Conservation (phyloP, 2,797 vertebrate species). For the Holocentrus rufus region DNA sequence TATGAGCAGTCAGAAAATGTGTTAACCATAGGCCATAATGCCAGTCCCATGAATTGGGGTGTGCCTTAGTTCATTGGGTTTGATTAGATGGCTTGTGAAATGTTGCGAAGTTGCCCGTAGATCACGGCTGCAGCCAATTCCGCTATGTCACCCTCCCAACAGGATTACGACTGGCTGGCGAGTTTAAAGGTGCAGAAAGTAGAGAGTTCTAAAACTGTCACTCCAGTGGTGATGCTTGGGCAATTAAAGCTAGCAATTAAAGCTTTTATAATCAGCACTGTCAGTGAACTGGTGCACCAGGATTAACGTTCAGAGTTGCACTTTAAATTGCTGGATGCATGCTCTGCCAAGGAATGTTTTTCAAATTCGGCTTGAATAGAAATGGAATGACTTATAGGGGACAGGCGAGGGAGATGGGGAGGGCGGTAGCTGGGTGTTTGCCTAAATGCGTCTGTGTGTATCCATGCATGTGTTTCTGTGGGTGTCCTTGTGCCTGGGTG, state of each 20-base stretch:
- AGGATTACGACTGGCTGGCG: slow-evolving; percentile 69
- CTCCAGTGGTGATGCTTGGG: slow-evolving; percentile 61
- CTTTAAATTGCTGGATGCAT: slow-evolving; percentile 62
- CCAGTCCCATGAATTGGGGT: slow-evolving; percentile 30
- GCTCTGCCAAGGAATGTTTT: slow-evolving; percentile 64
- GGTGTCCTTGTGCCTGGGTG: slow-evolving; percentile 35
- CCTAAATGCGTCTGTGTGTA: slow-evolving; percentile 38
- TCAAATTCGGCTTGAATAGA: slow-evolving; percentile 60
- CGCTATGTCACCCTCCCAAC: slow-evolving; percentile 68
- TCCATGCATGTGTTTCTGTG: slow-evolving; percentile 35
- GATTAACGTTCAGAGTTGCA: slow-evolving; percentile 73
- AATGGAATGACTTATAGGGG: slow-evolving; percentile 55
- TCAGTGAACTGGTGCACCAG: slow-evolving; percentile 71
- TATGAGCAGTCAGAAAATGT: slow-evolving; percentile 35
- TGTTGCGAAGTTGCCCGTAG: slow-evolving; percentile 61
- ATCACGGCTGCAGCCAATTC: slow-evolving; percentile 61
- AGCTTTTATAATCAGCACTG: slow-evolving; percentile 79
- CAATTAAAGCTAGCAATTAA: slow-evolving; percentile 80
- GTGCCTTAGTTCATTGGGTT: slow-evolving; percentile 58
- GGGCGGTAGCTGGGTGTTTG: slow-evolving; percentile 39
- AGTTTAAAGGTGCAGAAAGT: slow-evolving; percentile 73
- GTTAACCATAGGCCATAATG: slow-evolving; percentile 13
- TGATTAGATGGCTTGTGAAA: slow-evolving; percentile 67
- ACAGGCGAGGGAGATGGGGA: slow-evolving; percentile 34
- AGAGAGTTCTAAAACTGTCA: slow-evolving; percentile 74